A percentile compares a stretch with the other conserved stretches of the same genome.
Conservation (phyloP, 2,797 vertebrate genomes). For the Microctenopoma steveboyesi region DNA sequence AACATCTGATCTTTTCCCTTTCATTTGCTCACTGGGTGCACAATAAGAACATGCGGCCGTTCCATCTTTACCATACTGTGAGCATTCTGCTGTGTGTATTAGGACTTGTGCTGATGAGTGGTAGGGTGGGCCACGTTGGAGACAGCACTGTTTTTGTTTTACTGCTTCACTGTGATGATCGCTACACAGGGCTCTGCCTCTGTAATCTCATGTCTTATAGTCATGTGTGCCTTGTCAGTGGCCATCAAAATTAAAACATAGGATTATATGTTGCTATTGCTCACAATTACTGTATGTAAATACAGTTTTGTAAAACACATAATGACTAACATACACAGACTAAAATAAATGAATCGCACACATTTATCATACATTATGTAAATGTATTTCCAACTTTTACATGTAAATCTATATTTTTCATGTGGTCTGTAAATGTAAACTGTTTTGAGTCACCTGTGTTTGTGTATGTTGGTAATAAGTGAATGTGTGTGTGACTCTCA, state of each 20-base stretch:
- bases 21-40: neutral
- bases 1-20: neutral
- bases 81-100: constrained; percentile 26
- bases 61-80: constrained; percentile 23
- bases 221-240: neutral
- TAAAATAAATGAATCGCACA: neutral
- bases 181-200: too few species aligned
- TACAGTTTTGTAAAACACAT: too few species aligned
- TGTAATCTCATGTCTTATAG: too few species aligned
- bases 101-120: constrained; percentile 33
- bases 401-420: neutral
- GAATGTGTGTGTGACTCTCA: neutral
- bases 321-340: too few species aligned
- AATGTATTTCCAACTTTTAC: too few species aligned
- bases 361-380: too few species aligned
- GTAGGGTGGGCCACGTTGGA: constrained; percentile 51
- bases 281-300: neutral
- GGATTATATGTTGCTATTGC: neutral
- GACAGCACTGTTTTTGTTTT: neutral
- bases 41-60: constrained; percentile 2
- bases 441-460: neutral
- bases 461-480: neutral
- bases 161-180: too few species aligned
- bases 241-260: neutral
- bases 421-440: neutral